Evolutionary conservation across 2,888 invertebrate species (phyloP).

Genomic region (Sepiola atlantica): DNA sequence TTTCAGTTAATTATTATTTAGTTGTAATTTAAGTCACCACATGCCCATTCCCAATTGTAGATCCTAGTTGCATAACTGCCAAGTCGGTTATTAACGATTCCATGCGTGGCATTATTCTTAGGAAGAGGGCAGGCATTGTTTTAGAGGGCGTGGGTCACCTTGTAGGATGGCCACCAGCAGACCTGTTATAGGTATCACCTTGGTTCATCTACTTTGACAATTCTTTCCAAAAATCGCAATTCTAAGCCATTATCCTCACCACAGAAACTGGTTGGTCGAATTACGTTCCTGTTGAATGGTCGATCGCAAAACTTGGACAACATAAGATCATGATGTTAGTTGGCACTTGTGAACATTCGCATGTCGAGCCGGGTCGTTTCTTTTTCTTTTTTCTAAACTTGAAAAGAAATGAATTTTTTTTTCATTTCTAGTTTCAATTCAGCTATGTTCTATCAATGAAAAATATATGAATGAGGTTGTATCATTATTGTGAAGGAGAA

Average conservation of each 20-base stretch:
- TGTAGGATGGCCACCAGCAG: too few relatives aligned
- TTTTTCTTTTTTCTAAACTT: too few relatives aligned
- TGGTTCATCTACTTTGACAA: not conserved
- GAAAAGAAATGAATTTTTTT: not conserved
- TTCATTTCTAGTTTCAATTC: not conserved
- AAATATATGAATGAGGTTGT: not conserved
- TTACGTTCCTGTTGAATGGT: not conserved
- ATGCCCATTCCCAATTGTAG: too few relatives aligned
- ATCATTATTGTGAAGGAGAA: not conserved
- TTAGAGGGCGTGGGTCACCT: too few relatives aligned
- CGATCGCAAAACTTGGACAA: not conserved
- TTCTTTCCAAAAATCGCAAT: not conserved
- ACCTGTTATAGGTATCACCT: too few relatives aligned
- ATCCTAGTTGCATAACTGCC: too few relatives aligned
- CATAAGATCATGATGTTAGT: not conserved
- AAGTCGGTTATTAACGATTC: too few relatives aligned
- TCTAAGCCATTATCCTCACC: not conserved
- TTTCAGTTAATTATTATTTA: too few relatives aligned
- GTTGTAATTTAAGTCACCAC: too few relatives aligned
- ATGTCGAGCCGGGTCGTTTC: not conserved
- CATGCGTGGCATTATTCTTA: too few relatives aligned
- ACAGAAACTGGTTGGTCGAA: constrained; percentile 11
- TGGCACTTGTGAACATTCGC: not conserved
- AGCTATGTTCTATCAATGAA: constrained; percentile 14
- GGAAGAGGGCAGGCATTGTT: too few relatives aligned